Conservation (phyloP, 2,797 vertebrate species). For the Hafferia zeledoni region DNA sequence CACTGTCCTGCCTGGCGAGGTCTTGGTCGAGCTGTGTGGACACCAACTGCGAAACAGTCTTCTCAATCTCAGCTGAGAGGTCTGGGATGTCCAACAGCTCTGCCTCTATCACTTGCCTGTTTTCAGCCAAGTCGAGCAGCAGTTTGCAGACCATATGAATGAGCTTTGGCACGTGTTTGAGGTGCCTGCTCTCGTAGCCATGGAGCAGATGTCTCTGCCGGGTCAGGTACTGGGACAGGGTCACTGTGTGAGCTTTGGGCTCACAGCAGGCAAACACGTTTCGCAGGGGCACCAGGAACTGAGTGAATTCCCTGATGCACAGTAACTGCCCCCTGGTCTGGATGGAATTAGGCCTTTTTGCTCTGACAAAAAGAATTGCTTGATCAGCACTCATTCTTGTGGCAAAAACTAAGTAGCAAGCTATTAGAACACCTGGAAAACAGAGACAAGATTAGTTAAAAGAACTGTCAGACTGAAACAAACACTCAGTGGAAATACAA, state of each 20-base stretch:
- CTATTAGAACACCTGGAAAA: conserved; percentile 90
- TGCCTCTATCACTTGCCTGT: conserved; percentile 83
- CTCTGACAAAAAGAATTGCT: conserved; percentile 93
- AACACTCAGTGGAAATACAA: neutral
- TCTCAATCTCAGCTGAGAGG: conserved; percentile 90
- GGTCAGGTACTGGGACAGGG: conserved; percentile 90
- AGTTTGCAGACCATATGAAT: conserved; percentile 89
- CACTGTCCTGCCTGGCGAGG: conserved; percentile 84
- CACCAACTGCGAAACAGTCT: conserved; percentile 89
- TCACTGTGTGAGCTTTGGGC: conserved; percentile 85
- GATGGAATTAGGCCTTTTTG: conserved; percentile 94
- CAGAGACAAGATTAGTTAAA: neutral
- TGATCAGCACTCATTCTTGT: conserved; percentile 95
- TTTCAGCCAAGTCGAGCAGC: conserved; percentile 88
- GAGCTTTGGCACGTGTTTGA: conserved; percentile 94
- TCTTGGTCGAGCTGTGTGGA: conserved; percentile 85
- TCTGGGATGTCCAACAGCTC: conserved; percentile 83
- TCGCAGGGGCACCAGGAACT: conserved; percentile 90
- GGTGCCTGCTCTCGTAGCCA: conserved; percentile 92
- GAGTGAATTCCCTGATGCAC: conserved; percentile 92
- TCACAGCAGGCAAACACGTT: conserved; percentile 90
- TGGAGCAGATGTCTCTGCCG: conserved; percentile 96
- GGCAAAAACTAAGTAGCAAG: conserved; percentile 95
- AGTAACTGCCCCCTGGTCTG: conserved; percentile 94
- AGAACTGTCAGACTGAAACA: neutral